Evolutionary conservation across 2,113 vertebrate species (phyloP).

Genomic region (Haemorhous mexicanus): DNA sequence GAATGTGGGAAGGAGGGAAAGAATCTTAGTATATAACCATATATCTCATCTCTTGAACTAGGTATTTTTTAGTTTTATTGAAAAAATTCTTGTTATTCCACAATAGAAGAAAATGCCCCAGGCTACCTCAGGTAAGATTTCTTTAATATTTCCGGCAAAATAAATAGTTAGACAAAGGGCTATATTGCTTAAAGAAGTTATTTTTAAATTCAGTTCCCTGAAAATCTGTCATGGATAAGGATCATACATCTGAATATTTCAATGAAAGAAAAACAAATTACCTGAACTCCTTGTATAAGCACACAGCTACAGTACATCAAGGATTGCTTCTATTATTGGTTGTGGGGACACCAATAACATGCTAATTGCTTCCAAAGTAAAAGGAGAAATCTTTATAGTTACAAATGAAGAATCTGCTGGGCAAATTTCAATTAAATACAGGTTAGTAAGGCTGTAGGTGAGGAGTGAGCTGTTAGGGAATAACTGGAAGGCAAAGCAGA

Average conservation of each 20-base stretch:
- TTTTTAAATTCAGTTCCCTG: not conserved
- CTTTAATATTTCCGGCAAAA: not conserved
- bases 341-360: not conserved
- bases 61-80: fast-evolving
- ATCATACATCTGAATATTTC: not conserved
- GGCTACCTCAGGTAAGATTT: not conserved
- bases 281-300: not conserved
- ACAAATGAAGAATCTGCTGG: not conserved
- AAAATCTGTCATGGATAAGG: not conserved
- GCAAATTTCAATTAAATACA: not conserved
- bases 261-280: not conserved
- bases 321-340: not conserved
- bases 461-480: not conserved
- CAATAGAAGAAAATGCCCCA: not conserved
- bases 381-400: not conserved
- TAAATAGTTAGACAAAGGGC: not conserved
- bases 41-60: not conserved
- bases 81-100: not conserved
- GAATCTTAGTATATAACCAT: not conserved
- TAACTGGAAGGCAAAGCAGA: not conserved
- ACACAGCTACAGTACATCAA: not conserved
- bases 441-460: not conserved
- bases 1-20: not conserved
- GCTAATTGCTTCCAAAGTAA: not conserved
- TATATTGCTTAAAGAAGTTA: not conserved